phyloP scores from a whole-genome alignment of 30 jellyfish, hydroid and myxozoan species.

The Mastigias papua region DNA sequence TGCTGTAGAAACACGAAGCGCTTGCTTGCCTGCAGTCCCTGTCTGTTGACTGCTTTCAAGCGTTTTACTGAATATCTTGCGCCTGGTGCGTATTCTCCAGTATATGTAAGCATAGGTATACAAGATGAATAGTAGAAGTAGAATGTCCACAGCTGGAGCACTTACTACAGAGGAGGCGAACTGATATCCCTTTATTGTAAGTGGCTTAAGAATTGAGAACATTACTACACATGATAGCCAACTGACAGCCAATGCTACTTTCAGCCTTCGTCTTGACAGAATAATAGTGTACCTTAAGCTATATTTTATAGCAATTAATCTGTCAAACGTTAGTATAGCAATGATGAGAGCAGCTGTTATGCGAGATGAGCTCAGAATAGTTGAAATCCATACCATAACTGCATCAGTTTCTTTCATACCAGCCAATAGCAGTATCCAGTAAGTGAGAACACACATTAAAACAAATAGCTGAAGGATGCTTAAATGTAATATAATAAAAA shows the following conservation, averaged over 20 bases:
- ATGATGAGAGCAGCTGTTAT: background rate
- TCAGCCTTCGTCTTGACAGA: background rate
- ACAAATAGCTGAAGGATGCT: background rate
- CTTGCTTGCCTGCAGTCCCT: background rate
- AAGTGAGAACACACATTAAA: background rate
- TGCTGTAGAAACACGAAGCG: background rate
- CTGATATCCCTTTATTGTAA: background rate
- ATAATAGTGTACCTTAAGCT: background rate
- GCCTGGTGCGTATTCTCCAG: background rate
- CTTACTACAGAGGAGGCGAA: background rate
- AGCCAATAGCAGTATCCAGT: background rate
- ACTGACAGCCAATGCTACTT: background rate
- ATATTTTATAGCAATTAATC: constrained; percentile 3
- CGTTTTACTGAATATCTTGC: background rate
- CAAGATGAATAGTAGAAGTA: background rate
- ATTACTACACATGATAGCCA: background rate
- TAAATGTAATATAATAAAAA: background rate
- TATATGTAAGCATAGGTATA: constrained; percentile 2
- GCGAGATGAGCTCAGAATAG: background rate
- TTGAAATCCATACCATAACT: background rate
- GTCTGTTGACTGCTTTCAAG: background rate
- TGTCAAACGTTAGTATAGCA: constrained; percentile 7
- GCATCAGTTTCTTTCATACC: background rate
- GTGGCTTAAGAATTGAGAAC: background rate
- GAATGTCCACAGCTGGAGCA: background rate